Evolutionary conservation across 1,140 invertebrate species (phyloP), one percentile per base, ranked within the genome.

Genomic region (Penaeus japonicus): DNA sequence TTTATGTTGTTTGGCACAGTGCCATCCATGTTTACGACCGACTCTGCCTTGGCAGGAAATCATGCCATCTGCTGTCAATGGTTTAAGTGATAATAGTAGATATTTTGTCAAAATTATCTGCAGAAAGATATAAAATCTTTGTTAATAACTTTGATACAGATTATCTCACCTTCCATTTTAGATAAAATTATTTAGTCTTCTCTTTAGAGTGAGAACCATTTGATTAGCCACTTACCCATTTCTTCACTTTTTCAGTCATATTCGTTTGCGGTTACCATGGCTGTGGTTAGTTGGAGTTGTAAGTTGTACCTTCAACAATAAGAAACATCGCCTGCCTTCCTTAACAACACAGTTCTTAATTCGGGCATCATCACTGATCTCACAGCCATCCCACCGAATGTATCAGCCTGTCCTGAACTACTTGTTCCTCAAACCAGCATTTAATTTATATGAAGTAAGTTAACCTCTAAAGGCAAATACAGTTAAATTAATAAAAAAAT

Each of bases 261-360:
- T 4, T 30, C 55, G 83, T 39, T 32, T 89, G 47, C 85, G 79
- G 24, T 32, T 84, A 27, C 73, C 73, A 7, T 89, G 87, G 87
- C 27, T 84, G 4, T 89, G 87, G 87, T n/a, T 89, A 53, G 87
- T 89, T 22, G 82, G 65, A 10, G 83, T 89, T 17, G 70, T 84
- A 15, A 84, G 87, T 59, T 84, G 57, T 80, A 83, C 81, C 54
- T 53, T 89, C 32, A 77, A 85, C 4, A 75, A 82, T 12, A 59
- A 79, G 24, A 20, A 78, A 35, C 81, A 59, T 5, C 81, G 82
- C 27, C 54, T 89, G 22, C 87, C 87, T 2, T 39, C 87, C 17
- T 15, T 89, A 47, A 85, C 83, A 18, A 80, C 77, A 27, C 87
- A 89, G 59, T 89, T 84, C 82, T 35, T 89, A 18, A 79, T 89